These are phyloP conservation scores for Uropetala carovei DNA, from an alignment of 2,888 invertebrate genomes.

Conservation along the genomic window DNA sequence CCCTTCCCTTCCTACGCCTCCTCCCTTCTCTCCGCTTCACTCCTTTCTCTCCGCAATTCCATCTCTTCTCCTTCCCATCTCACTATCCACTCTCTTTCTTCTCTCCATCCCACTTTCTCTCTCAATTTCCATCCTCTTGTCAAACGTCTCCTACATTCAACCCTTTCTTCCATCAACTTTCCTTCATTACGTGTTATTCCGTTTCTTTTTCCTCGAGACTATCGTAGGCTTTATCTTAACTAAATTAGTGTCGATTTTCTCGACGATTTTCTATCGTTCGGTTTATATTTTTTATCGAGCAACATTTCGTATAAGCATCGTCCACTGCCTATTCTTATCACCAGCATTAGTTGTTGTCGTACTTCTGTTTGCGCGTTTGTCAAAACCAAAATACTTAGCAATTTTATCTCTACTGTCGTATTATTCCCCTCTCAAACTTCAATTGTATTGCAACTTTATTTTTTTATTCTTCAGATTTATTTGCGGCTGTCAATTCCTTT, in stretches of 20 bases:
- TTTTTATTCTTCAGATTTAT: too few species aligned
- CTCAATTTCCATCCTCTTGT: neutral
- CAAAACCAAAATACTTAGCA: too few species aligned
- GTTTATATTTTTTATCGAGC: neutral
- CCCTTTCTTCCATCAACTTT: too few species aligned
- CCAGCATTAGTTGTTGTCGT: too few species aligned
- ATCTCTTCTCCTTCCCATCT: neutral
- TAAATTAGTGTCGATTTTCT: neutral
- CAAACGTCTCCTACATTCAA: neutral
- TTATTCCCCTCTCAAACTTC: too few species aligned
- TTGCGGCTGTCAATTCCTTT: too few species aligned
- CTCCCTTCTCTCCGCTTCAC: neutral
- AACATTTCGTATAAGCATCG: too few species aligned
- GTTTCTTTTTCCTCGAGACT: neutral
- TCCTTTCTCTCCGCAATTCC: neutral
- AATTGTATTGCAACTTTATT: too few species aligned
- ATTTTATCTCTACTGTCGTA: too few species aligned
- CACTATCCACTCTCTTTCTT: neutral
- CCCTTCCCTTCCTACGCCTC: neutral
- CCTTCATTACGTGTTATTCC: too few species aligned
- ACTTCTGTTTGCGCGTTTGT: too few species aligned
- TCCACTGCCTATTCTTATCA: too few species aligned
- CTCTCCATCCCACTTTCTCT: neutral
- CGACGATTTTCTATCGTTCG: neutral
- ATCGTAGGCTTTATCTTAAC: neutral